Evolutionary conservation across 64 coral and sea anemone genomes (phyloP).

Genomic region (Porites lutea): DNA sequence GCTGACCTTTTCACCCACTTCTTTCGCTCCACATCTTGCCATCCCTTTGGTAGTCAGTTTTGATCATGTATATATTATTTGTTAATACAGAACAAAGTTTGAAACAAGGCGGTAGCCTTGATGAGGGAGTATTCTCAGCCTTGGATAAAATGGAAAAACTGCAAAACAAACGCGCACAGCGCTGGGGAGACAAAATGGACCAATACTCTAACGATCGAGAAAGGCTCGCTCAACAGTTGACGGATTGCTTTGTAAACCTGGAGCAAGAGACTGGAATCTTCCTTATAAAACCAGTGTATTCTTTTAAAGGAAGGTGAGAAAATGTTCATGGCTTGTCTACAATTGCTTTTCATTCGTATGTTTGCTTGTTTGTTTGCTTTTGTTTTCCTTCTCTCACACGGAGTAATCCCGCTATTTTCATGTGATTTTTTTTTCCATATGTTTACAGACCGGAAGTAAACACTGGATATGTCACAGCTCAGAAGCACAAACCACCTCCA

Average conservation of each 20-base stretch:
- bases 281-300: conserved; percentile 90
- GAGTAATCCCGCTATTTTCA: background rate
- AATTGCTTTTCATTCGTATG: background rate
- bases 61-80: background rate
- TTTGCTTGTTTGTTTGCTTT: background rate
- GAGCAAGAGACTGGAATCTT: conserved; percentile 91
- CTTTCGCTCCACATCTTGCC: background rate
- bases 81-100: conserved; percentile 52
- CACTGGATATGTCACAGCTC: conserved; percentile 68
- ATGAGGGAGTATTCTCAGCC: conserved; percentile 71
- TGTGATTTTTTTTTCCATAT: background rate
- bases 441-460: conserved; percentile 49
- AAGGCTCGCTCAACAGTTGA: conserved; percentile 70
- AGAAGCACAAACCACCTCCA: conserved; percentile 55
- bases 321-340: background rate
- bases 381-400: background rate
- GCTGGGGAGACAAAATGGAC: conserved; percentile 94
- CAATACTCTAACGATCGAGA: conserved; percentile 56
- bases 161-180: conserved; percentile 72
- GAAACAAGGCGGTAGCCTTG: conserved; percentile 48
- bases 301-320: conserved; percentile 74
- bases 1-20: too few relatives aligned
- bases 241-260: conserved; percentile 78
- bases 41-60: background rate
- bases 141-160: conserved; percentile 82